Conservation (phyloP, 2,888 invertebrate species). For the Apotomis turbidana region DNA sequence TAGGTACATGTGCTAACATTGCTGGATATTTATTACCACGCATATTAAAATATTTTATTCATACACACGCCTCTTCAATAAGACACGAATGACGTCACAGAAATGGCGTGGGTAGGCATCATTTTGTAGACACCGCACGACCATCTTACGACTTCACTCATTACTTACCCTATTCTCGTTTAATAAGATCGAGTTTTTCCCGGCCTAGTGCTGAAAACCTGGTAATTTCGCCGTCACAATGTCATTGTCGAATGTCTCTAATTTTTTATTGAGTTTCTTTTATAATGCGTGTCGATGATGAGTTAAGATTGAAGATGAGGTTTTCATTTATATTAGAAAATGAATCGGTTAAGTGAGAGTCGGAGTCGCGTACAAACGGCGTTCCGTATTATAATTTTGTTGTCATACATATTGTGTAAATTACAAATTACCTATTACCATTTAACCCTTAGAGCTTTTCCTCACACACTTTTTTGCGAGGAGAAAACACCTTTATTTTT, state of each 20-base stretch:
- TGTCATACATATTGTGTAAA: too few species aligned
- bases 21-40: conserved; percentile 22
- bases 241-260: conserved; percentile 63
- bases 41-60: conserved; percentile 33
- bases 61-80: conserved; percentile 24
- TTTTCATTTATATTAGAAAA: not conserved
- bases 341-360: too few species aligned
- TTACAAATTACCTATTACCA: too few species aligned
- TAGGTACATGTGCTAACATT: conserved; percentile 12
- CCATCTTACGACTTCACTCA: not conserved
- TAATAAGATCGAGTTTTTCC: conserved; percentile 38
- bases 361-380: too few species aligned
- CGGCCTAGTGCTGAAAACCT: not conserved
- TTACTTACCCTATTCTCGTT: rapidly evolving
- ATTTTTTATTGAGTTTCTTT: conserved; percentile 61
- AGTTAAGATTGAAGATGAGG: not conserved
- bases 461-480: too few species aligned
- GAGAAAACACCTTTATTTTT: too few species aligned
- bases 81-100: conserved; percentile 19
- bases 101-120: conserved; percentile 49
- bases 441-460: too few species aligned
- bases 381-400: too few species aligned
- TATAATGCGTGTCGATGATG: conserved; percentile 46
- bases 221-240: conserved; percentile 40
- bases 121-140: conserved; percentile 48